These are phyloP conservation scores for Charanyca ferruginea DNA, from an alignment of 2,888 invertebrate species.

Conservation along the genomic window DNA sequence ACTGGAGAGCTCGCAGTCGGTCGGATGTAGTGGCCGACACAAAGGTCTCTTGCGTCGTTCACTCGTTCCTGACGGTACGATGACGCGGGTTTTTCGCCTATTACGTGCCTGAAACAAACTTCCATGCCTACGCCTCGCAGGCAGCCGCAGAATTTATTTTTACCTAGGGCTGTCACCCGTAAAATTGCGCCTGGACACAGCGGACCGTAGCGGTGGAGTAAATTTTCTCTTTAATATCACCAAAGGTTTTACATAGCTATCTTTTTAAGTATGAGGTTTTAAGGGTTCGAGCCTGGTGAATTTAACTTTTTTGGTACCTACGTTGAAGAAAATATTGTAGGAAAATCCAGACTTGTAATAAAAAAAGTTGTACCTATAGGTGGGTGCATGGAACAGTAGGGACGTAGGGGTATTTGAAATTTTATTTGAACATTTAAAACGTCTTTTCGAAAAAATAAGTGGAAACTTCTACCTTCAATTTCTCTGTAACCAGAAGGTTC, in stretches of 20 bases:
- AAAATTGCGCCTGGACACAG: conserved; percentile 67
- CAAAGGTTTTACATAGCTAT: conserved; percentile 32
- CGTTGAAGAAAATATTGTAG: background rate
- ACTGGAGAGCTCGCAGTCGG: conserved; percentile 44
- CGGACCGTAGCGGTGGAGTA: conserved; percentile 30
- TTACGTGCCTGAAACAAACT: conserved; percentile 55
- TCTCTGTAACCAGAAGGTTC: too few relatives aligned
- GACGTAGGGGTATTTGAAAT: too few relatives aligned
- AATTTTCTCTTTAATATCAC: conserved; percentile 45
- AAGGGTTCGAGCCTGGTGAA: background rate
- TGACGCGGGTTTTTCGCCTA: conserved; percentile 63
- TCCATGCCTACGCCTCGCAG: conserved; percentile 47
- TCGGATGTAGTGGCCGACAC: conserved; percentile 49
- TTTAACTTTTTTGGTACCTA: background rate
- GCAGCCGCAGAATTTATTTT: conserved; percentile 65
- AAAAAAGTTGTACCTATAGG: too few relatives aligned
- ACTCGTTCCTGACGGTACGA: conserved; percentile 52
- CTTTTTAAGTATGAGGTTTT: conserved; percentile 16
- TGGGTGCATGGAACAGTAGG: too few relatives aligned
- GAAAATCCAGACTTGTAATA: background rate
- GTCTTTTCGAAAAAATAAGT: too few relatives aligned
- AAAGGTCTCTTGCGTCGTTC: conserved; percentile 55
- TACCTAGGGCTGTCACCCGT: conserved; percentile 66
- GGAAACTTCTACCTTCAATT: too few relatives aligned
- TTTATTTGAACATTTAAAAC: too few relatives aligned